A percentile compares a stretch with the other conserved stretches of the same genome.
These are phyloP conservation scores for Lerema accius DNA, from an alignment of 1,140 invertebrate genomes.

Conservation along the genomic window DNA sequence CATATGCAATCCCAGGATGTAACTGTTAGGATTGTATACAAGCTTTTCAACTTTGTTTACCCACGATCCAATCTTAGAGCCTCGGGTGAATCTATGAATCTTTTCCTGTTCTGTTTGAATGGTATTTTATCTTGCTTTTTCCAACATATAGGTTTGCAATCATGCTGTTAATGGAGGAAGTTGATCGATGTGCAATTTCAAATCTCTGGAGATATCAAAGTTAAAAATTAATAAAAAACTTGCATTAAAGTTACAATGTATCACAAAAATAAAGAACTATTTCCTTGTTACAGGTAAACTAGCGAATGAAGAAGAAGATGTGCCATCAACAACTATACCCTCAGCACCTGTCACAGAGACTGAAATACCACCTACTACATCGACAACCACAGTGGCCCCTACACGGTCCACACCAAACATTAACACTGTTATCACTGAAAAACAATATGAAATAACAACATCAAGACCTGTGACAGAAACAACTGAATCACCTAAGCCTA, in stretches of 20 bases:
- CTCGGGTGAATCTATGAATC: conserved; percentile 12
- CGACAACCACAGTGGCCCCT: conserved; percentile 36
- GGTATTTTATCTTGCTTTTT: not conserved
- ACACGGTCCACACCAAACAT: conserved; percentile 34
- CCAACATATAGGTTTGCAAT: no score
- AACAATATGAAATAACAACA: conserved; percentile 39
- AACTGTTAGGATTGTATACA: conserved; percentile 1
- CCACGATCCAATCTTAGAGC: conserved; percentile 5
- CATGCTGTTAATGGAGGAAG: no score
- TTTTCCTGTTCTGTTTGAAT: not conserved
- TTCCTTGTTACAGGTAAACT: conserved; percentile 63
- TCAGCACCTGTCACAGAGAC: conserved; percentile 27
- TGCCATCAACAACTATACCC: conserved; percentile 13
- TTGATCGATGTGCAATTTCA: no score
- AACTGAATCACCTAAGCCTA: conserved; percentile 51
- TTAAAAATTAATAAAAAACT: no score
- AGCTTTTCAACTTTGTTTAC: conserved; percentile 7
- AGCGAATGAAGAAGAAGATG: conserved; percentile 63
- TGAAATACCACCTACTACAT: conserved; percentile 34
- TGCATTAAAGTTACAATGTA: no score
- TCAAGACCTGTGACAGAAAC: conserved; percentile 45
- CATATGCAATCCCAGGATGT: conserved; percentile 16
- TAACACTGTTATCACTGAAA: conserved; percentile 37
- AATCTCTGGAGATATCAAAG: no score
- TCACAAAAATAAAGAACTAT: no score